Base-by-base conservation (phyloP, 1,140 invertebrate genomes). In the Zaprionus ornatus region DNA sequence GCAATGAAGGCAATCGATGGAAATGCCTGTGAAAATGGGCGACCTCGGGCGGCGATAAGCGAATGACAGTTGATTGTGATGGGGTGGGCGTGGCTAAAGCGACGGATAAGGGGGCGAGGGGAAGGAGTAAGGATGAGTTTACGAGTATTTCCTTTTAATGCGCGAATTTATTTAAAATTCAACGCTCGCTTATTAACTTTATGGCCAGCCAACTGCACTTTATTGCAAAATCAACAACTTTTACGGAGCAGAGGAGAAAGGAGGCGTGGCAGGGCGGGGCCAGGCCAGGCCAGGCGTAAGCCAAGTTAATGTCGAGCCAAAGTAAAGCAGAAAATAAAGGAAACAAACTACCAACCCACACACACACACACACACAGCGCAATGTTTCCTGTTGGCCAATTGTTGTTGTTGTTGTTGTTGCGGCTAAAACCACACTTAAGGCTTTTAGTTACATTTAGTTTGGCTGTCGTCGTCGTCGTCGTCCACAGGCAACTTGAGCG, bases 381-480 rank as follows among this genome's bases (percentile, higher is more conserved):
- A 66, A 29, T 57, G 45, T 25, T 55, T 52, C 35, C 65, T 71
- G 79, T 66, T 77, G 62, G 62, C 69, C 64, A 61, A 52, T 57
- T 64, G 77, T 67, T 73, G n/a, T 21, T 48, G 13, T 21, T 72
- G 35, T 67, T 61, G 71, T 75, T 79, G 57, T 72, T 71, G 45
- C 17, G 83, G 83, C 73, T 87, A 66, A 82, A 68, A 77, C 62
- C 77, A 77, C 83, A 77, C 77, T 87, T 82, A 82, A 69, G 69
- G 70, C 83, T 87, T 80, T 87, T 82, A 77, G 83, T 77, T 80
- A 71, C 76, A 80, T 87, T 86, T 79, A 82, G 76, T 84, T 82
- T 87, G 48, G 74, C 61, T 59, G 78, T 54, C 54, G 57, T 63
- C 54, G 69, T 54, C 21, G 9, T 54, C 52, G 62, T 50, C 59